Conservation (phyloP, 2,113 vertebrate genomes). For the Hyperopisus bebe region DNA sequence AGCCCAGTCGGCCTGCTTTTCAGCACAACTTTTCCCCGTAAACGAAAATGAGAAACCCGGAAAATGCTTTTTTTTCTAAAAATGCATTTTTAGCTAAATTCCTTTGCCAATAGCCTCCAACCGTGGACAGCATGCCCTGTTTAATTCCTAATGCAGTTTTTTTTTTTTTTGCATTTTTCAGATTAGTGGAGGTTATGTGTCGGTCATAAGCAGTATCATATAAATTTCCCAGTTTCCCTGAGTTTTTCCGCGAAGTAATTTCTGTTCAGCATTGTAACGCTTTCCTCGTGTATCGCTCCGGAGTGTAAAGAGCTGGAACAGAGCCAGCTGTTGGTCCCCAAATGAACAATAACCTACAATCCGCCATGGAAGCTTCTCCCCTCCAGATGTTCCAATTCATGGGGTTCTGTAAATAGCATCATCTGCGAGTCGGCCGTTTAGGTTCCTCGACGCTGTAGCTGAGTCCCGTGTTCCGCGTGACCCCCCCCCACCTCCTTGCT, state of each 20-base stretch:
- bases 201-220: background rate
- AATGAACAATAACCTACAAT: background rate
- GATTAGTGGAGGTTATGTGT: background rate
- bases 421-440: background rate
- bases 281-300: no score
- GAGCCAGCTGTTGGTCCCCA: background rate
- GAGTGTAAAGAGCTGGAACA: background rate
- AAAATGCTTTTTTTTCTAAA: background rate
- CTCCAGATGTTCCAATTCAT: background rate
- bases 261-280: background rate
- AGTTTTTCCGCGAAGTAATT: background rate
- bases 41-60: background rate
- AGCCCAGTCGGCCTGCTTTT: background rate
- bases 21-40: background rate
- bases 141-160: background rate
- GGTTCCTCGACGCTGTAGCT: background rate
- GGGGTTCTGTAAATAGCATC: background rate
- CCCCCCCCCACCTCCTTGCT: background rate
- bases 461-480: background rate
- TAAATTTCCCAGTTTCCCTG: background rate
- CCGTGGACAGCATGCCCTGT: background rate
- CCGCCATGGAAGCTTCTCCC: no score
- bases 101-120: background rate
- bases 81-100: background rate
- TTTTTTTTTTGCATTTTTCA: background rate